Base-by-base conservation (phyloP, 35 echinoderm and acorn worm genomes). In the Ophioderma brevispina region DNA sequence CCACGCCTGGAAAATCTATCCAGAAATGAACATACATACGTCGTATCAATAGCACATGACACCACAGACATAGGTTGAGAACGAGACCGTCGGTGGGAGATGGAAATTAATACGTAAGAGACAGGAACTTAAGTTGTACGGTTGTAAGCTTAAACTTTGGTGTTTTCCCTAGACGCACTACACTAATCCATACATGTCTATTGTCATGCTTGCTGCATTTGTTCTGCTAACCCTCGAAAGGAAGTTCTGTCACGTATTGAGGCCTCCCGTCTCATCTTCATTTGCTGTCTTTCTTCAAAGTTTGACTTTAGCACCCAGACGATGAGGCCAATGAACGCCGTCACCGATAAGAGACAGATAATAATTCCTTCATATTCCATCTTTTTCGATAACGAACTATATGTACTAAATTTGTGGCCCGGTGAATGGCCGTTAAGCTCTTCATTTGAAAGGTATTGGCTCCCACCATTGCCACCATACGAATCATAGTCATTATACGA, bases 281-380 rank as follows among this genome's bases (percentile, higher is more conserved):
- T 84, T 25, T 94, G 92, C 70, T 98, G 96, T 37, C 89, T 88
- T 52, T 98, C 96, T 38, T 98, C 92, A 82, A 98, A 98, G 80
- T 98, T 98, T 0, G 96, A 94, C 55, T 98, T 98, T 40, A 93
- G 81, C 33, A 98, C 84, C 96, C 96, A 98, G 0, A 98, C 90
- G 0, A 98, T 81, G 36, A 98, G 90, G 35, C 92, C 89, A 19
- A 98, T 86, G 36, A 98, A 98, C 0, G 89, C 92, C 40, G 92
- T 98, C 32, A 91, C 42, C 8, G 96, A 92, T 19, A 98, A 86
- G 38, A 98, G 79, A 84, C 96, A 98, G 41, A 98, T 98, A 46
- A 98, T 92, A 1, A 95, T 46, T 1, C 89, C 84, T 78, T 95
- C 93, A 40, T 84, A 91, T 30, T 70, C 59, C 59, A 70, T 70